Percentiles rank a stretch among this genome's conserved stretches.
phyloP scores from a whole-genome alignment of 1,140 invertebrate genomes.

The Drusus annulatus region DNA sequence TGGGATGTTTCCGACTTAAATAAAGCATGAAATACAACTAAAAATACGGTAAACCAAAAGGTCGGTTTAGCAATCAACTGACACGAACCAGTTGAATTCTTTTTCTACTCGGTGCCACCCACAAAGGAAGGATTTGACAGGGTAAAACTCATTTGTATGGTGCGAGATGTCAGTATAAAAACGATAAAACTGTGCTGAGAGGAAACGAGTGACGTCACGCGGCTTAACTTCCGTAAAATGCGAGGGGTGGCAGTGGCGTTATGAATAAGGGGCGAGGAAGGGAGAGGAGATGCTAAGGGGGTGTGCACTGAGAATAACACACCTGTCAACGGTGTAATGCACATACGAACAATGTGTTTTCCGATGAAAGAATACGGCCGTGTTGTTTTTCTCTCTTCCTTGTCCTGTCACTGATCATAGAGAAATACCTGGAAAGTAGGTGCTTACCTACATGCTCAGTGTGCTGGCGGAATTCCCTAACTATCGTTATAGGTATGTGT shows the following conservation, averaged over 20 bases:
- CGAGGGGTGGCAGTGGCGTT: background rate
- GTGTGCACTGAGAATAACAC: conserved; percentile 23
- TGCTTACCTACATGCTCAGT: too few relatives aligned
- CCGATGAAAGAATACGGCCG: conserved; percentile 15
- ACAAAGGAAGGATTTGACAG: conserved; percentile 16
- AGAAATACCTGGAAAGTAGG: too few relatives aligned
- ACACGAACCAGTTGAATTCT: too few relatives aligned
- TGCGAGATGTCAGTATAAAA: conserved; percentile 47
- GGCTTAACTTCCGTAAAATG: conserved; percentile 44
- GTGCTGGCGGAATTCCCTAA: too few relatives aligned
- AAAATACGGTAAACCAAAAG: too few relatives aligned
- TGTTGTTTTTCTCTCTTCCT: background rate
- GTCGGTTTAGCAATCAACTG: too few relatives aligned
- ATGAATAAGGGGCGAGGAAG: background rate
- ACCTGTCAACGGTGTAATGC: conserved; percentile 30
- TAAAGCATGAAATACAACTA: too few relatives aligned
- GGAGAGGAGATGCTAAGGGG: background rate
- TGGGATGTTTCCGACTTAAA: too few relatives aligned
- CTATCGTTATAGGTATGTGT: too few relatives aligned
- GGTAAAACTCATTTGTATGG: conserved; percentile 35
- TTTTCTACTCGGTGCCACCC: background rate
- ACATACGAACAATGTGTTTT: conserved; percentile 5
- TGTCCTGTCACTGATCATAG: too few relatives aligned
- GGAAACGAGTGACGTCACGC: conserved; percentile 51
- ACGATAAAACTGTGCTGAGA: conserved; percentile 49